phyloP scores from a whole-genome alignment of 2,113 vertebrate species.

The Prinia subflava region DNA sequence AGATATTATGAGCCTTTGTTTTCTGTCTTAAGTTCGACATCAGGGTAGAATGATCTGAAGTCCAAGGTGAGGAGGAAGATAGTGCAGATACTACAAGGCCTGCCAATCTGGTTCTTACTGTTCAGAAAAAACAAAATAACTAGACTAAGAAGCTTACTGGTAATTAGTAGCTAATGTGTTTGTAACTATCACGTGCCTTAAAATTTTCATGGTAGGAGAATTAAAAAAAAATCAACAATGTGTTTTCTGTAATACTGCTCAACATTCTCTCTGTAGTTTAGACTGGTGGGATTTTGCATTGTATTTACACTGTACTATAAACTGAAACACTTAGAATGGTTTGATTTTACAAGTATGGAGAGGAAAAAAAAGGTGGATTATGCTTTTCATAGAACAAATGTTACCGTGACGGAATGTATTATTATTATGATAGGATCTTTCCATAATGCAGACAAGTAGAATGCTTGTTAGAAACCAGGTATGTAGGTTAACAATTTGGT shows the following conservation, averaged over 20 bases:
- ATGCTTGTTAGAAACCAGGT: constrained; percentile 90
- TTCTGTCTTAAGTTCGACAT: constrained; percentile 30
- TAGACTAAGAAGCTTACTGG: constrained; percentile 74
- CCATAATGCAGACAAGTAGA: constrained; percentile 90
- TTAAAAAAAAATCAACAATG: constrained; percentile 68
- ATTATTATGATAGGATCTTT: constrained; percentile 81
- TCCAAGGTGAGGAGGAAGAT: not conserved
- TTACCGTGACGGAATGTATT: constrained; percentile 91
- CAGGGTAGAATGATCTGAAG: constrained; percentile 12
- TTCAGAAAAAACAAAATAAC: constrained; percentile 74
- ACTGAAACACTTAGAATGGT: constrained; percentile 77
- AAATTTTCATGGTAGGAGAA: constrained; percentile 90
- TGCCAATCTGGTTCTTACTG: constrained; percentile 71
- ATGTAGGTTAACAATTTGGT: constrained; percentile 93
- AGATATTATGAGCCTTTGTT: not conserved
- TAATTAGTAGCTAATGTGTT: constrained; percentile 90
- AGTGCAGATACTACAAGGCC: constrained; percentile 50
- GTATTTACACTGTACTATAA: constrained; percentile 90
- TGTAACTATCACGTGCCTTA: constrained; percentile 98
- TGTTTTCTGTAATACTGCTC: constrained; percentile 83
- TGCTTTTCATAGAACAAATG: constrained; percentile 82
- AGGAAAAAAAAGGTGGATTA: constrained; percentile 69
- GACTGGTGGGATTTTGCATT: constrained; percentile 85
- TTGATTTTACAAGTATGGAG: constrained; percentile 74
- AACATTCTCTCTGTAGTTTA: constrained; percentile 79